Evolutionary conservation across 2,113 vertebrate genomes (phyloP).

Genomic region (Rhadina sibilatrix): DNA sequence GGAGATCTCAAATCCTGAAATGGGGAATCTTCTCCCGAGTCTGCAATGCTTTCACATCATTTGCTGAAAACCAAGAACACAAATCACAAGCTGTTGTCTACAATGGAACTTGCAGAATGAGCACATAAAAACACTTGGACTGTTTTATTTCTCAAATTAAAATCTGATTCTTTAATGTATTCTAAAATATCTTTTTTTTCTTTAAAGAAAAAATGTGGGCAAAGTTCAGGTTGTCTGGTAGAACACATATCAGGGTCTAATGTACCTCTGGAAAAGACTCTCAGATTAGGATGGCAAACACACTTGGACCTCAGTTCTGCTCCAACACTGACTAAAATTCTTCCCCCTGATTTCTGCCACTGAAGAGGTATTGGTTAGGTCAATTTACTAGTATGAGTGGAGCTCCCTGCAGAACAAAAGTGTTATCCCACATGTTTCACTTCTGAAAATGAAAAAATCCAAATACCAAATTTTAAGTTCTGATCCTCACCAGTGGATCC

Average conservation of each 20-base stretch:
- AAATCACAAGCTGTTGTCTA: background rate
- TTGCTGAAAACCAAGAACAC: background rate
- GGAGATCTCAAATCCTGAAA: background rate
- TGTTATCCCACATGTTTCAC: background rate
- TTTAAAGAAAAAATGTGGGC: background rate
- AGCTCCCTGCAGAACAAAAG: background rate
- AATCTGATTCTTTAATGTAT: background rate
- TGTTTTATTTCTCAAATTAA: background rate
- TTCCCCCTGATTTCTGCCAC: background rate
- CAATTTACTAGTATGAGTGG: background rate
- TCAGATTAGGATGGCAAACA: background rate
- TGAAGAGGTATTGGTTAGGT: background rate
- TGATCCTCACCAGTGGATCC: background rate
- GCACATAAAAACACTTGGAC: rapidly evolving
- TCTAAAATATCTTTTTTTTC: background rate
- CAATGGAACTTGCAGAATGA: background rate
- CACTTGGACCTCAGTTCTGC: background rate
- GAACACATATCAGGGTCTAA: background rate
- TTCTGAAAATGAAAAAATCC: background rate
- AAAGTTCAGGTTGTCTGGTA: background rate
- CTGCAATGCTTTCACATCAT: background rate
- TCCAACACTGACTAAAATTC: background rate
- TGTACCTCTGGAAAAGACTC: background rate
- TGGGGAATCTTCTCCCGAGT: background rate
- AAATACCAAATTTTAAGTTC: background rate